Conservation (phyloP, 2,888 invertebrate species). For the Scrobipalpa atriplicella region DNA sequence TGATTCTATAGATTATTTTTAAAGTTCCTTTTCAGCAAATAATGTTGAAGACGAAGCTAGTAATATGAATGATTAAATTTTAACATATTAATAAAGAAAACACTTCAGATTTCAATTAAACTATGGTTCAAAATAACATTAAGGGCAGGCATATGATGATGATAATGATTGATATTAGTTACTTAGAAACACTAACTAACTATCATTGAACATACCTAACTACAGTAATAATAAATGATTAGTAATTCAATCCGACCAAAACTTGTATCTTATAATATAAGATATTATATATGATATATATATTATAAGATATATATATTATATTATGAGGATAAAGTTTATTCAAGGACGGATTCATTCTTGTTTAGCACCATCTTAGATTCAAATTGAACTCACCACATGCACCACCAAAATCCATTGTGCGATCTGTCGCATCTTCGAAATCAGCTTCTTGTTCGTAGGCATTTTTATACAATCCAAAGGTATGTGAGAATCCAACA, state of each 20-base stretch:
- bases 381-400: slow-evolving; percentile 65
- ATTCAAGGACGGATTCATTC: slow-evolving; percentile 5
- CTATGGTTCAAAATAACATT: no score
- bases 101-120: no score
- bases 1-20: background rate
- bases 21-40: background rate
- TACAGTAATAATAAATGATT: background rate
- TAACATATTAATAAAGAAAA: no score
- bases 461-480: slow-evolving; percentile 65
- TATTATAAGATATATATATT: no score
- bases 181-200: no score
- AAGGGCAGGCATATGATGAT: no score
- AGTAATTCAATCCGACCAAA: no score
- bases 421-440: slow-evolving; percentile 73
- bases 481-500: slow-evolving; percentile 70
- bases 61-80: background rate
- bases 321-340: slow-evolving; percentile 8
- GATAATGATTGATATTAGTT: no score
- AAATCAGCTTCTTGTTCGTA: slow-evolving; percentile 74
- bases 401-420: slow-evolving; percentile 77
- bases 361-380: background rate
- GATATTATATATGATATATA: no score
- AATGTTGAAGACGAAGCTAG: background rate
- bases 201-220: no score
- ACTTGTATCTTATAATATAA: slow-evolving; percentile 10